Evolutionary conservation across 2,888 invertebrate species (phyloP).

Genomic region (Kryphioiulus occultus): DNA sequence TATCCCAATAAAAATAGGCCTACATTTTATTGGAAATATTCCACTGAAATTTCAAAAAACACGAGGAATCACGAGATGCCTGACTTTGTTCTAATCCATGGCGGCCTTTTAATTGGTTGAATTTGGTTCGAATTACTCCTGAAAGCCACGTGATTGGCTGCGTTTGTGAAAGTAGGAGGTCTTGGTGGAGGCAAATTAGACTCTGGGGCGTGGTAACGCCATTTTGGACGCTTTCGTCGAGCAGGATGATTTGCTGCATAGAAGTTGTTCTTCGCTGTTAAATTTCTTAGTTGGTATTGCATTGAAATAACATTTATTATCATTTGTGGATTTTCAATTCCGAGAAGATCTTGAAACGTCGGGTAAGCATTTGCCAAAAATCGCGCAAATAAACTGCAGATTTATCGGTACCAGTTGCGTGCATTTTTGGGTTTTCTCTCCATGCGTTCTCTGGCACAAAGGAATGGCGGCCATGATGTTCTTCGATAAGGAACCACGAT

Average conservation of each 20-base stretch:
- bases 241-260: neutral
- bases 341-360: neutral
- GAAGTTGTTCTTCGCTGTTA: neutral
- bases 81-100: no score
- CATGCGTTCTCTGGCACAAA: neutral
- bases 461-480: constrained; percentile 18
- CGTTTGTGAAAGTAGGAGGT: no score
- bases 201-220: neutral
- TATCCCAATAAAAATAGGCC: no score
- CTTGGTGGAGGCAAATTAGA: no score
- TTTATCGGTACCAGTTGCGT: constrained; percentile 6
- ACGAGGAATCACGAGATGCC: no score
- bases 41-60: no score
- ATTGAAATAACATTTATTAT: neutral
- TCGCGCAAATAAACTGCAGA: neutral
- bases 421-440: neutral
- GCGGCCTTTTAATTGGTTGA: no score
- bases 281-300: neutral
- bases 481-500: neutral
- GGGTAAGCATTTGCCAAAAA: neutral
- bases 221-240: neutral
- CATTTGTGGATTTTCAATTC: neutral
- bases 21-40: no score
- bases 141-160: no score
- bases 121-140: no score